A percentile compares a stretch with the other conserved stretches of the same genome.
These are phyloP conservation scores for Borostomias antarcticus DNA, from an alignment of 2,797 vertebrate genomes.

Conservation along the genomic window DNA sequence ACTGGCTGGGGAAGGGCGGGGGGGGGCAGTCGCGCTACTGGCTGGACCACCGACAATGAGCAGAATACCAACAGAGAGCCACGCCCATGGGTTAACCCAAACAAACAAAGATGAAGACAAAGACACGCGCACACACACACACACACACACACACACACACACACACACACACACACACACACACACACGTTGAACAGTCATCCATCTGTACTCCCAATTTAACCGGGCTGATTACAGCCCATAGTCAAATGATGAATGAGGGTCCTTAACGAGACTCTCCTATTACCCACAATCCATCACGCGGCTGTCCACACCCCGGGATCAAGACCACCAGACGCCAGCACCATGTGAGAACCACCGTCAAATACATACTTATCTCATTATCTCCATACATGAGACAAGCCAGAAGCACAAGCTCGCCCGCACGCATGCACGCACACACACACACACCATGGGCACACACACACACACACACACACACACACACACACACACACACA, in stretches of 20 bases:
- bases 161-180: conserved; percentile 8
- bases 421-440: not conserved
- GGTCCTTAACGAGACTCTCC: not conserved
- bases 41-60: too few relatives aligned
- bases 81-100: too few relatives aligned
- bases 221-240: not conserved
- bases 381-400: not conserved
- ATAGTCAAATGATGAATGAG: not conserved
- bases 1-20: too few relatives aligned
- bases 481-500: not conserved
- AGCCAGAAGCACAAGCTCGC: too few relatives aligned
- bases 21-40: too few relatives aligned
- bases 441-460: too few relatives aligned
- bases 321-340: not conserved
- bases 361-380: too few relatives aligned
- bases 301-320: too few relatives aligned
- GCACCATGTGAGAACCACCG: not conserved
- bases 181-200: conserved; percentile 6
- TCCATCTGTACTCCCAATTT: not conserved
- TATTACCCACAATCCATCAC: conserved; percentile 1
- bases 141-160: too few relatives aligned
- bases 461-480: not conserved
- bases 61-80: too few relatives aligned
- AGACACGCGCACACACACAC: too few relatives aligned
- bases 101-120: too few relatives aligned